phyloP scores from a whole-genome alignment of 2,888 invertebrate species.

The Phorcus lineatus region DNA sequence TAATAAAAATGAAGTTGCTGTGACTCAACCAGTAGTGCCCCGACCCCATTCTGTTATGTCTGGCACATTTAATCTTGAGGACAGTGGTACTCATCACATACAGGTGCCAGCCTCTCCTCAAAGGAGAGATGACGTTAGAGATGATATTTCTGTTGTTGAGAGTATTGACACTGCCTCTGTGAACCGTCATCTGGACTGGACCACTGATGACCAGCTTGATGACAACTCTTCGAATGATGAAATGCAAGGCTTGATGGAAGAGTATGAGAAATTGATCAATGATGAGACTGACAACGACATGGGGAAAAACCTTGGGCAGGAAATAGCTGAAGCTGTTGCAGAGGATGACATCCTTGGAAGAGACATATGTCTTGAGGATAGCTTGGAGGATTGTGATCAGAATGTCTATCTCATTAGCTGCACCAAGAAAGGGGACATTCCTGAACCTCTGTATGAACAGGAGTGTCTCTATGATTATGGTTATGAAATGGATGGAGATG shows the following conservation, averaged over 20 bases:
- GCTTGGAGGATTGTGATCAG: background rate
- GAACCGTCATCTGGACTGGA: conserved; percentile 5
- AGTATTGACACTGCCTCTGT: background rate
- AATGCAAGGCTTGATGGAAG: conserved; percentile 9
- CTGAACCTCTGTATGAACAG: background rate
- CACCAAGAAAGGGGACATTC: background rate
- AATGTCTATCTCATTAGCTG: background rate
- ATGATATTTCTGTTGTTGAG: background rate
- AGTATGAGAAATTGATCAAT: background rate
- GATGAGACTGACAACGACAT: background rate
- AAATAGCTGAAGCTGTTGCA: conserved; percentile 2
- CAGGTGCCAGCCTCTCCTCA: too few species aligned
- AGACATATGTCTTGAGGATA: background rate
- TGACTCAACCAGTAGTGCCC: too few species aligned
- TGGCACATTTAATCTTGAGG: too few species aligned
- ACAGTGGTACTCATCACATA: too few species aligned
- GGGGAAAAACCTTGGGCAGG: background rate
- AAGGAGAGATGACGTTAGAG: too few species aligned
- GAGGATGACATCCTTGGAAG: background rate
- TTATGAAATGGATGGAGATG: background rate
- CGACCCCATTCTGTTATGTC: too few species aligned
- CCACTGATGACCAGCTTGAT: background rate
- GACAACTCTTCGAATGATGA: background rate
- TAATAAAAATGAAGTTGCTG: too few species aligned
- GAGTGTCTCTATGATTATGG: background rate